A percentile compares a stretch with the other conserved stretches of the same genome.
Evolutionary conservation across 2,113 vertebrate species (phyloP).

Genomic region (Cyanoramphus novaezelandiae): DNA sequence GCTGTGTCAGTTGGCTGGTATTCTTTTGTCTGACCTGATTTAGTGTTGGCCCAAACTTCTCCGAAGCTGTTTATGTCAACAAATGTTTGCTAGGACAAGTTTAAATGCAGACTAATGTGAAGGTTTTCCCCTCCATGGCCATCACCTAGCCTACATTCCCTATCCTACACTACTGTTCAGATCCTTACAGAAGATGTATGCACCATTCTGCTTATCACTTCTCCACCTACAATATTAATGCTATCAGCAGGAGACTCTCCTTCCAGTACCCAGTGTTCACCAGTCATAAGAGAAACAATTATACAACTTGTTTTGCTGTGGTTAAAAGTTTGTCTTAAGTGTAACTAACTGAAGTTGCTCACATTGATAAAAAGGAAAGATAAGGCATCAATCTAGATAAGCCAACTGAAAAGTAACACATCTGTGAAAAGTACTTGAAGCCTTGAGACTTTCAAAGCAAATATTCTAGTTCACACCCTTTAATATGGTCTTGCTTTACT

Average conservation of each 20-base stretch:
- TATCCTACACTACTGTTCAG: neutral
- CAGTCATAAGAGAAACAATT: neutral
- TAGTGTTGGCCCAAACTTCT: constrained; percentile 10
- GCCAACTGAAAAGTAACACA: neutral
- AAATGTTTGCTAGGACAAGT: neutral
- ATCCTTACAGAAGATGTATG: neutral
- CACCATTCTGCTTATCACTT: neutral
- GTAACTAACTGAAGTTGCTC: neutral
- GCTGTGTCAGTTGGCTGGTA: constrained; percentile 47
- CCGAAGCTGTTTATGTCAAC: constrained; percentile 17
- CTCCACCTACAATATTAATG: neutral
- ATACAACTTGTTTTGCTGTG: neutral
- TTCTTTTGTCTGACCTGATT: constrained; percentile 39
- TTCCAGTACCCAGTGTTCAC: neutral
- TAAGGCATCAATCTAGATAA: neutral
- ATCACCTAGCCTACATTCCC: neutral
- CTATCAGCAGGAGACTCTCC: neutral
- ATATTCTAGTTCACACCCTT: neutral
- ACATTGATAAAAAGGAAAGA: neutral
- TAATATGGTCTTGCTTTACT: neutral
- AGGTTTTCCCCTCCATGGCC: neutral
- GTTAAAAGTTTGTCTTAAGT: neutral
- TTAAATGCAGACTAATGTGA: neutral
- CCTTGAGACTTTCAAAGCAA: neutral
- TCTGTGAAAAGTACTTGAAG: neutral